phyloP scores from a whole-genome alignment of 2,113 vertebrate genomes.

The Uropsilus gracilis region DNA sequence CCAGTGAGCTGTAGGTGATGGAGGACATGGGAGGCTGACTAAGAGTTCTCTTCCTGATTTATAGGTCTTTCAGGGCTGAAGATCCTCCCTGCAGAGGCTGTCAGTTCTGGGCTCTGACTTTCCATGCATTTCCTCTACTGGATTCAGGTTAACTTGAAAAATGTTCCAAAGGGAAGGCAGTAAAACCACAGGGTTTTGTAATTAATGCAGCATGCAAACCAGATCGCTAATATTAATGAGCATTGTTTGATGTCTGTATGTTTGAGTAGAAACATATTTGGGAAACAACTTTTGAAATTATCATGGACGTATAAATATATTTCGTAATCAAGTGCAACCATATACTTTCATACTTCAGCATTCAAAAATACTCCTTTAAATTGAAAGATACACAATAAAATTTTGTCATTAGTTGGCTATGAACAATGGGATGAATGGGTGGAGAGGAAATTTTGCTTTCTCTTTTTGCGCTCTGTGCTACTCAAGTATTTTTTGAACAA shows the following conservation, averaged over 20 bases:
- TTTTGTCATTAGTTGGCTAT: neutral
- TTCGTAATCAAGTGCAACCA: constrained; percentile 40
- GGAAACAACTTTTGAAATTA: neutral
- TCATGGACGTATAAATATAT: constrained; percentile 40
- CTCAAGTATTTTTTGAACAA: neutral
- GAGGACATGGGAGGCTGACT: neutral
- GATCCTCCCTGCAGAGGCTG: neutral
- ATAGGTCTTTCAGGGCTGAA: neutral
- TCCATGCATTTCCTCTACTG: neutral
- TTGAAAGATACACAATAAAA: constrained; percentile 4
- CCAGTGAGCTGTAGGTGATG: neutral
- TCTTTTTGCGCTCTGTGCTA: neutral
- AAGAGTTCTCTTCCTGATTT: neutral
- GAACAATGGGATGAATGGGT: neutral
- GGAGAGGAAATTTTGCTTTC: neutral
- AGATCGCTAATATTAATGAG: constrained; percentile 61
- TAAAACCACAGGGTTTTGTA: constrained; percentile 54
- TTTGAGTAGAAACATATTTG: constrained; percentile 58
- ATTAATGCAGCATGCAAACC: constrained; percentile 47
- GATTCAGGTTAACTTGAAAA: neutral
- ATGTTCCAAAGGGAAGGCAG: constrained; percentile 8
- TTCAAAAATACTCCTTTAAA: constrained; percentile 16
- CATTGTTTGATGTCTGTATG: constrained; percentile 53
- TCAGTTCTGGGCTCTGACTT: neutral
- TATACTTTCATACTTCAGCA: neutral